phyloP scores from a whole-genome alignment of 2,113 vertebrate genomes.

The Erythrocercus mccallii region DNA sequence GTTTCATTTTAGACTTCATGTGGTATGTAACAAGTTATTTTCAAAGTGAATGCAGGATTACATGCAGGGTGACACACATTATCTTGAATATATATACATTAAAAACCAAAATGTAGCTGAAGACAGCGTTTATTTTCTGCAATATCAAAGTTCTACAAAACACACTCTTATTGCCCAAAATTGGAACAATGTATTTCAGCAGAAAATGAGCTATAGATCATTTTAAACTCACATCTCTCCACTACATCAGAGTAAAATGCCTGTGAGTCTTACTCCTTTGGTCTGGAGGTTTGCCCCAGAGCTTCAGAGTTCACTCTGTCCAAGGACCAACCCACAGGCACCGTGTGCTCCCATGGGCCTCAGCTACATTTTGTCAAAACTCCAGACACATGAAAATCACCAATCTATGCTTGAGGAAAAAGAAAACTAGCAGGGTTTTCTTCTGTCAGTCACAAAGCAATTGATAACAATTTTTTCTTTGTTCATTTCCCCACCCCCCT shows the following conservation, averaged over 20 bases:
- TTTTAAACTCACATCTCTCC: background rate
- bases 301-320: background rate
- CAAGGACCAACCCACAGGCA: background rate
- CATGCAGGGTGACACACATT: background rate
- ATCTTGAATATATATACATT: background rate
- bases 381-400: background rate
- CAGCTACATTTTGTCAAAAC: background rate
- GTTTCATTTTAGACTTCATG: slow-evolving; percentile 2
- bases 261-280: background rate
- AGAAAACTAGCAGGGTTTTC: background rate
- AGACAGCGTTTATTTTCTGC: background rate
- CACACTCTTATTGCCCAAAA: background rate
- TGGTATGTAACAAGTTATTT: background rate
- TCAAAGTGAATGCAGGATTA: background rate
- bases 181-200: background rate
- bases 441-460: background rate
- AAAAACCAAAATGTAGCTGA: background rate
- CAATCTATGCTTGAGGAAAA: background rate
- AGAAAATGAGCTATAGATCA: background rate
- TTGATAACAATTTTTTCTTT: background rate
- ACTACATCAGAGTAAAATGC: background rate
- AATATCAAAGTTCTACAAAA: background rate
- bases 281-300: background rate
- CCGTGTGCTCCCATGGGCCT: rapidly evolving
- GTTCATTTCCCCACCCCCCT: rapidly evolving